A percentile compares a stretch with the other conserved stretches of the same genome.
Conservation (phyloP, 2,113 vertebrate species). For the Pavo muticus region DNA sequence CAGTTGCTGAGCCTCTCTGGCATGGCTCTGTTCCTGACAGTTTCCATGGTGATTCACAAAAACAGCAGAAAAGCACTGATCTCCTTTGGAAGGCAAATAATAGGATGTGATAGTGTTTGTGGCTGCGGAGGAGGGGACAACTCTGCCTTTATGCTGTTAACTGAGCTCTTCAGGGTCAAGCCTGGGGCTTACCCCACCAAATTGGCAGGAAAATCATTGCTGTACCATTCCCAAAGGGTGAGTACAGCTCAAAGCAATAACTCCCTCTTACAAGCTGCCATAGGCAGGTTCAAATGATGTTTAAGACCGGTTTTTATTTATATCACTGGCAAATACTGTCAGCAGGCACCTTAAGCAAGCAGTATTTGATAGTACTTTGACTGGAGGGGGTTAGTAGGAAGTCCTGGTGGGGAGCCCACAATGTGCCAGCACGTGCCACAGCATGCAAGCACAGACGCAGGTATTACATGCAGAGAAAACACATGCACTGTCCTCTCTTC, state of each 20-base stretch:
- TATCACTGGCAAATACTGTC: not conserved
- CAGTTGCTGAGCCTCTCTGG: not conserved
- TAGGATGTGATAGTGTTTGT: not conserved
- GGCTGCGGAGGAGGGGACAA: not conserved
- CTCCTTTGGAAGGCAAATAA: not conserved
- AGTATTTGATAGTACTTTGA: not conserved
- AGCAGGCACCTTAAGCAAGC: not conserved
- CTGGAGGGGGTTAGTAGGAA: not conserved
- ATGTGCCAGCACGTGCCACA: not conserved
- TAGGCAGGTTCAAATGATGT: not conserved
- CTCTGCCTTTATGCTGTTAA: not conserved
- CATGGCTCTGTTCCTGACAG: not conserved
- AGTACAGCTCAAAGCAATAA: not conserved
- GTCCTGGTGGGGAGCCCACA: rapidly evolving
- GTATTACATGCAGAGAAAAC: not conserved
- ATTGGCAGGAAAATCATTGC: not conserved
- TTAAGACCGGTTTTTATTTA: not conserved
- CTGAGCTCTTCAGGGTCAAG: not conserved
- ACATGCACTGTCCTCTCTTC: not conserved
- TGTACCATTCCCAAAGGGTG: not conserved
- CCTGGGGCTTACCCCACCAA: not conserved
- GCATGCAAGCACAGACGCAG: not conserved
- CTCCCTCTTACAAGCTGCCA: not conserved
- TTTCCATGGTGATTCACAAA: constrained; percentile 37
- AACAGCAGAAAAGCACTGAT: not conserved